A percentile compares a stretch with the other conserved stretches of the same genome.
These are phyloP conservation scores for Neuroterus valhalla DNA, from an alignment of 1,140 invertebrate genomes.

Conservation along the genomic window DNA sequence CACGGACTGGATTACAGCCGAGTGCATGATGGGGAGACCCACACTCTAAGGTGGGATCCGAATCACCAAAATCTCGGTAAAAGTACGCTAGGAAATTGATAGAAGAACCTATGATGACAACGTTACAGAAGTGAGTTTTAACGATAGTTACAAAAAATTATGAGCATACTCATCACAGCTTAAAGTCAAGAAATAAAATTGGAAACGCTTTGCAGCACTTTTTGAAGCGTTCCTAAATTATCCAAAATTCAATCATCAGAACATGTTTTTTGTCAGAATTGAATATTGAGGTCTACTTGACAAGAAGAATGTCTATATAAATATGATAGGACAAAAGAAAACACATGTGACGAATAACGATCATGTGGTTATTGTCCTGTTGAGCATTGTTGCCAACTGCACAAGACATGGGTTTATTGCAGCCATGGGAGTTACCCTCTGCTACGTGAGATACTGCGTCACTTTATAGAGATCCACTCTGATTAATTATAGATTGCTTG, in stretches of 20 bases:
- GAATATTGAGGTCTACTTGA: not conserved
- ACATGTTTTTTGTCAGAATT: not conserved
- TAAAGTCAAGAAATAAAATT: no score
- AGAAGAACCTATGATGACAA: no score
- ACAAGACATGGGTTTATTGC: conserved; percentile 69
- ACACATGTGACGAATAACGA: conserved; percentile 45
- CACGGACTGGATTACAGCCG: no score
- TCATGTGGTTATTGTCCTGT: conserved; percentile 65
- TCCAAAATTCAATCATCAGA: not conserved
- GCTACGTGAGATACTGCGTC: conserved; percentile 40
- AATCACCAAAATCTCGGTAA: no score
- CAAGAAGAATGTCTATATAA: conserved; percentile 8
- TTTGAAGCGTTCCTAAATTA: no score
- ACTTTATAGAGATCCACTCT: conserved; percentile 47
- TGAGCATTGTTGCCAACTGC: conserved; percentile 65
- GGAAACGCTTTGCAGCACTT: no score
- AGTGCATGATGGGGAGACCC: no score
- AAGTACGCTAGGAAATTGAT: no score
- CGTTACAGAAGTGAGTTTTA: no score
- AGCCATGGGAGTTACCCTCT: conserved; percentile 60
- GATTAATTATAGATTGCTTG: conserved; percentile 64
- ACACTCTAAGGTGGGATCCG: no score
- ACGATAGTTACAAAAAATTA: no score
- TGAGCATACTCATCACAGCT: no score
- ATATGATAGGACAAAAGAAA: conserved; percentile 25